Percentiles rank a stretch among this genome's conserved stretches.
Conservation (phyloP, 2,797 vertebrate genomes). For the Trematomus bernacchii region DNA sequence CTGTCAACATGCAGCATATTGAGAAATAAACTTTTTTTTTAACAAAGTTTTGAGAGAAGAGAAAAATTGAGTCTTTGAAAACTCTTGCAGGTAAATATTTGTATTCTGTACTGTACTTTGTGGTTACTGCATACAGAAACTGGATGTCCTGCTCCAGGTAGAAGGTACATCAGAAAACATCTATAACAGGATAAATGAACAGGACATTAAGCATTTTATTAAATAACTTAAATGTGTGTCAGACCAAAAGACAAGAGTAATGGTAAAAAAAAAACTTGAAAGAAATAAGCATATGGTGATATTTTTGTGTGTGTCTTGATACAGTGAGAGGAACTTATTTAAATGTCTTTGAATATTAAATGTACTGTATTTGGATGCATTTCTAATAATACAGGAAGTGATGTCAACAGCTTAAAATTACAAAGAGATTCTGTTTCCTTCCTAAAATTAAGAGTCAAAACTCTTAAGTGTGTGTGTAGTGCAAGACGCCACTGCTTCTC, state of each 20-base stretch:
- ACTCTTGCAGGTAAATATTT: not conserved
- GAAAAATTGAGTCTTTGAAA: not conserved
- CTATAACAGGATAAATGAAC: not conserved
- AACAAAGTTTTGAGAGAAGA: not conserved
- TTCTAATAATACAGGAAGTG: constrained; percentile 33
- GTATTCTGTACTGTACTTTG: not conserved
- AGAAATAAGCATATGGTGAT: not conserved
- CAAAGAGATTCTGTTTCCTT: constrained; percentile 27
- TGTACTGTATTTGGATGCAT: constrained; percentile 1
- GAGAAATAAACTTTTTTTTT: not conserved
- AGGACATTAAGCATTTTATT: not conserved
- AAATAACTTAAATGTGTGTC: not conserved
- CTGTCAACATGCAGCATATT: not conserved
- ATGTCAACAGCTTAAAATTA: not conserved
- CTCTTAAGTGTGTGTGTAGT: not conserved
- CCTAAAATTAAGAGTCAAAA: constrained; percentile 24
- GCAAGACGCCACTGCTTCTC: not conserved
- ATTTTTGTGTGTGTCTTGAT: not conserved
- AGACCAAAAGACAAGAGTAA: not conserved
- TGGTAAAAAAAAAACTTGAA: not conserved
- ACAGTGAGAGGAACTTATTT: not conserved
- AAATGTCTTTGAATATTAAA: not conserved
- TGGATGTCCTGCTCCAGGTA: not conserved
- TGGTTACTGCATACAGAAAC: not conserved
- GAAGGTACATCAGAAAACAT: not conserved